Evolutionary conservation across 2,888 invertebrate genomes (phyloP), one percentile per base, ranked within the genome.

Genomic region (Mythimna pallens): DNA sequence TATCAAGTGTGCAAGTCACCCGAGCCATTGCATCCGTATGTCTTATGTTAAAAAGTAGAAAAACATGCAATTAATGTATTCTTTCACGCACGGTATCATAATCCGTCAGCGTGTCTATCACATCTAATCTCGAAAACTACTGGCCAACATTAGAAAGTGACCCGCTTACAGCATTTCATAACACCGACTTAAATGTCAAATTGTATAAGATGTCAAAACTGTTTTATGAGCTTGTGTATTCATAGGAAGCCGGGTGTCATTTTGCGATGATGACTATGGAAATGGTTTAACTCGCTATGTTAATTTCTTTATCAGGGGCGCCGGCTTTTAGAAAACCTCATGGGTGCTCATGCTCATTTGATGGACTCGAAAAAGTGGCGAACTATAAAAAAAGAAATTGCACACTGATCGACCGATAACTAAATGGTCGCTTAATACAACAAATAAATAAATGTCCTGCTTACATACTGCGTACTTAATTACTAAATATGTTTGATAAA

Each of bases 101-200:
- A 72, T 72, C 25, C 65, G 65, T 66, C 78, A 22, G 70, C 65
- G 65, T 72, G 71, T 77, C 71, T 71, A 62, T 67, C 73, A 55
- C 68, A 1, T 17, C 7, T 63, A 66, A 82, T 80, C 80, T 82
- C 66, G 52, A 50, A 61, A 78, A 82, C 68, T 12, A 62, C 82
- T 65, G 7, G 55, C 50, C 47, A 55, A 10, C 61, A 79, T 82
- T 80, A 65, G 80, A 80, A 80, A 80, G 80, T 78, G 82, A 63
- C 82, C 82, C 25, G 55, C 59, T 73, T 80, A 66, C 40, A 36
- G 1, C 2, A 59, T 82, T 83, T 80, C 83, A 80, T 80, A 76
- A 83, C 55, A 43, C 34, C 4, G 40, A 9, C 40, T 74, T 64
- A 79, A 72, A 74, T 75, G 75, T 70, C 71, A 80, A 65, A 80